Percentiles rank a stretch among this genome's conserved stretches.
These are phyloP conservation scores for Pelecanus crispus DNA, from an alignment of 2,113 vertebrate genomes.

Conservation along the genomic window DNA sequence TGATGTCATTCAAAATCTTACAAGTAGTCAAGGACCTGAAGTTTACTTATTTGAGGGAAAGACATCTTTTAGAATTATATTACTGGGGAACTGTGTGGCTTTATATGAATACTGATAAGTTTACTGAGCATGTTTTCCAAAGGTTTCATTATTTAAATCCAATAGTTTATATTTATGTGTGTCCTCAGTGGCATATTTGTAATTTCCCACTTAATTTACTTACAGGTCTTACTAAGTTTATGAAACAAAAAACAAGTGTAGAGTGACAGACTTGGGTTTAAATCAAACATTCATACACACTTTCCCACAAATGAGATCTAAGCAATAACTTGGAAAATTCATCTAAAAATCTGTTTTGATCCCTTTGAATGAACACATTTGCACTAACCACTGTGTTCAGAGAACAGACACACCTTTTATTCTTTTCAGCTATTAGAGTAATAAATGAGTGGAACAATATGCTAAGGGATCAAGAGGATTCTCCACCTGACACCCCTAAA, in stretches of 20 bases:
- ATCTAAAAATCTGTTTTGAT: not conserved
- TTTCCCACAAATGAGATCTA: not conserved
- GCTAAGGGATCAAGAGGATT: not conserved
- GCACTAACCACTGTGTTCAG: not conserved
- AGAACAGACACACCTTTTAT: not conserved
- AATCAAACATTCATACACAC: not conserved
- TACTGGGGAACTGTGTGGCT: not conserved
- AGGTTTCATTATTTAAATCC: not conserved
- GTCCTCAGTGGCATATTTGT: not conserved
- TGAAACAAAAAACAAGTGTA: not conserved
- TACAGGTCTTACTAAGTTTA: not conserved
- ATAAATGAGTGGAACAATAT: not conserved
- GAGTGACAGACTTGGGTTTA: not conserved
- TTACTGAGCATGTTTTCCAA: not conserved
- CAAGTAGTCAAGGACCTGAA: not conserved
- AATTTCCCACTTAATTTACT: not conserved
- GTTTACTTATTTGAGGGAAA: not conserved
- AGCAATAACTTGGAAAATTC: not conserved
- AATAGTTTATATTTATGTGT: not conserved
- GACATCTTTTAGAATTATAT: not conserved
- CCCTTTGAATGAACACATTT: not conserved
- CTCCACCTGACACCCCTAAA: not conserved
- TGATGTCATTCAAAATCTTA: not conserved
- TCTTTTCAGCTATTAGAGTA: not conserved
- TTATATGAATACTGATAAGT: not conserved